Evolutionary conservation across 2,113 vertebrate species (phyloP), one percentile per base, ranked within the genome.

Genomic region (Corythornis vintsioides): DNA sequence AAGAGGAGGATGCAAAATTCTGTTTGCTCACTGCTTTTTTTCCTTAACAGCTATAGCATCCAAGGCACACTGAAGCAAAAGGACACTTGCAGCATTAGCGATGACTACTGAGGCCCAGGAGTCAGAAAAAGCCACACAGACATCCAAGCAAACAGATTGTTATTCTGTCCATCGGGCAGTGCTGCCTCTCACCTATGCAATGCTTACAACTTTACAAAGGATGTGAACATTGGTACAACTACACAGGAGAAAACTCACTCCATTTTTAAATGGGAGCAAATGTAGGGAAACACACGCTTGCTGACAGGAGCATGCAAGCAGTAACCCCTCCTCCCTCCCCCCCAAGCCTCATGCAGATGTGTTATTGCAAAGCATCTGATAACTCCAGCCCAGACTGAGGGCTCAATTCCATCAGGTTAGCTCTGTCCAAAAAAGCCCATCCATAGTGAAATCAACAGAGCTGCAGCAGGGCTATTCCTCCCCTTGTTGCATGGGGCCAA

Each of bases 171-270:
- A 29, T 6, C 4, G 4, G 38, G 31, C 52, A 65, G 31, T 9
- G 43, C 55, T 29, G 29, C 25, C 69, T 75, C 65, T 29, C 61
- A 28, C 33, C 31, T 8, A 25, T 5, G 7, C 35, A 52, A 31
- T 0, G 0, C 48, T 24, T 13, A 11, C 45, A 38, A 0, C 42
- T 66, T 57, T 4, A 65, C 1, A 0, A 22, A 81, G 20, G 8
- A 7, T 9, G n/a, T 2, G 15, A 67, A 53, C 6, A 2, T 38
- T 38, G 38, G 42, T 53, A 65, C 42, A 73, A 20, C 24, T 20
- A 21, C 15, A 42, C 10, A 3, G 26, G 28, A 31, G 33, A 61
- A 92, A 83, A 70, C 31, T 14, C 20, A 10, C 53, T 17, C 24
- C 2, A 1, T 10, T 89, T 89, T 77, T 18, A 78, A 90, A 43